Evolutionary conservation across 1,140 invertebrate genomes (phyloP), one percentile per base, ranked within the genome.

Genomic region (Asobara japonica): DNA sequence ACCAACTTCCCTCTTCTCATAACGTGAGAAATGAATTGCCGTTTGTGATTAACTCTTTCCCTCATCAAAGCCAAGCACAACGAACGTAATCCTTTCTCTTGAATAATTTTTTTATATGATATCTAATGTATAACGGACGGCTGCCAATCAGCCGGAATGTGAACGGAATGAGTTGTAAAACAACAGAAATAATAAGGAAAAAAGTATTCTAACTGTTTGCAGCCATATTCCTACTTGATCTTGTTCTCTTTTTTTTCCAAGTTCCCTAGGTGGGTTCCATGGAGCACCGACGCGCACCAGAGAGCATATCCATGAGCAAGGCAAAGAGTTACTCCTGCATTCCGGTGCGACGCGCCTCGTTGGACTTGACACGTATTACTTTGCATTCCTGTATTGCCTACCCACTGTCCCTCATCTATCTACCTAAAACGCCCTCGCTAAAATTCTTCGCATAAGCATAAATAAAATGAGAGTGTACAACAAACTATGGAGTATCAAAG

Each of bases 301-400:
- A 56, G 51, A 56, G 13, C 51, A 56, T 56, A 56, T 22, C 25
- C 22, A 22, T 56, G 51, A 56, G 51, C 22, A 22, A 56, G 13
- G 13, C 20, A 22, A 36, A 56, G 51, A 56, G 22, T 56, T 56
- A 56, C 51, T 56, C 51, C 69, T 77, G 74, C 79, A 81, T 82
- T 82, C 82, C 79, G 72, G 25, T 62, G 60, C 80, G 77, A 81
- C 81, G 81, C 76, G 83, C 79, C 79, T 80, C 76, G 78, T 81
- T 83, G 76, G 77, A 83, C 81, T 83, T 84, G 82, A 84, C 83
- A 84, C 82, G 81, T 83, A 84, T 84, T 84, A 82, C 81, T 82
- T 82, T 79, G 76, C 76, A 81, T 80, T 83, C 79, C 80, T 73
- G 76, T 13, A 68, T 29, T 45, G 68, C 62, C 61, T 62, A 60